These are phyloP conservation scores for Tychaedon coryphoeus DNA, from an alignment of 2,113 vertebrate genomes.

Conservation along the genomic window DNA sequence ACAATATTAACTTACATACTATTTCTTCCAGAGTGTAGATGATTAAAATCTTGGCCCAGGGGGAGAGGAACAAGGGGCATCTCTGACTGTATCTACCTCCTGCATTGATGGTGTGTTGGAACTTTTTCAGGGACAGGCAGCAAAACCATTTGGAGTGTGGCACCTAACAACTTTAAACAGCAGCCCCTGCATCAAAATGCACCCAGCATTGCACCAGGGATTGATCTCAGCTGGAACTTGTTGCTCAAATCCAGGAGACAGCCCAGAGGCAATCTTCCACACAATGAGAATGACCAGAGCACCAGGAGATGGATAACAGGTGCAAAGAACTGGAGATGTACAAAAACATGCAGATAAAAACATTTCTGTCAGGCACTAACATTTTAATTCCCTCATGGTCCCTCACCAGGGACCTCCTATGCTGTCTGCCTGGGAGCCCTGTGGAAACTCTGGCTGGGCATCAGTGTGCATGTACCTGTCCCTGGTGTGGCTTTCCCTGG, in stretches of 20 bases:
- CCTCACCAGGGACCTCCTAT: fast-evolving
- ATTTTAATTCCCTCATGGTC: background rate
- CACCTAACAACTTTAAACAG: background rate
- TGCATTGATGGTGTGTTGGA: background rate
- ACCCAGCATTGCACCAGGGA: background rate
- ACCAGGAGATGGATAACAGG: background rate
- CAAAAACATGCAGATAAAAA: background rate
- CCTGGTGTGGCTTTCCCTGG: background rate
- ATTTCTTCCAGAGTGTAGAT: background rate
- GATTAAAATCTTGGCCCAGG: background rate
- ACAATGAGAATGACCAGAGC: background rate
- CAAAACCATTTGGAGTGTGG: background rate
- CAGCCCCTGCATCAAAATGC: background rate
- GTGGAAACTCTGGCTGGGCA: background rate
- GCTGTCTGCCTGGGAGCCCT: background rate
- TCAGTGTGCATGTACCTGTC: no score
- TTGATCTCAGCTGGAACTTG: background rate
- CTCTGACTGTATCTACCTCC: background rate
- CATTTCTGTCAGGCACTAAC: background rate
- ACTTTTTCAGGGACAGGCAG: background rate
- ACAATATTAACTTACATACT: background rate
- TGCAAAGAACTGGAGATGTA: background rate
- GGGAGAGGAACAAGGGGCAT: background rate
- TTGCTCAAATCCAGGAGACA: background rate
- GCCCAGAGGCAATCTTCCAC: background rate